These are phyloP conservation scores for Gymnocephalus cernua DNA, from an alignment of 2,113 vertebrate species.

Conservation along the genomic window DNA sequence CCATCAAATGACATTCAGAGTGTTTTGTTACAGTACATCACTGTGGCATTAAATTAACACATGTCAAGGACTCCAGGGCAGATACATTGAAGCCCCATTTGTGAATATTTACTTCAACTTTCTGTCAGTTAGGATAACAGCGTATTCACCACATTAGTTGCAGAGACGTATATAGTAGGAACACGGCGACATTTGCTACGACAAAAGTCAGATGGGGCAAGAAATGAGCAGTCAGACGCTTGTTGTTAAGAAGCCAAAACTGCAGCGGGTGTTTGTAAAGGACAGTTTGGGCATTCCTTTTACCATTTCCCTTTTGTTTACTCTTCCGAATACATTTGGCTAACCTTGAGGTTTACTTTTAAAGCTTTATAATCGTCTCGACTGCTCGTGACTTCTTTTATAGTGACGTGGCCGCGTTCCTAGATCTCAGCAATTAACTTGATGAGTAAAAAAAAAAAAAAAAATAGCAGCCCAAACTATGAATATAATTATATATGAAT, in stretches of 20 bases:
- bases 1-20: background rate
- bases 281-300: background rate
- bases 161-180: background rate
- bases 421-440: constrained; percentile 30
- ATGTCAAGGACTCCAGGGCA: constrained; percentile 12
- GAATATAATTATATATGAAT: no score
- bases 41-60: constrained; percentile 35
- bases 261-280: background rate
- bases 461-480: constrained; percentile 16
- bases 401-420: background rate
- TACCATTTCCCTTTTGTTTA: background rate
- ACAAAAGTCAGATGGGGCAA: background rate
- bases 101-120: background rate
- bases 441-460: constrained; percentile 17
- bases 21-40: constrained; percentile 7
- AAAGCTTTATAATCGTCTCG: background rate
- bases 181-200: background rate
- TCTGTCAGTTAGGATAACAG: background rate
- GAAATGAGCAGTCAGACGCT: background rate
- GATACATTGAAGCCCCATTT: background rate
- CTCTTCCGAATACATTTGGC: background rate
- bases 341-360: background rate
- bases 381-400: background rate
- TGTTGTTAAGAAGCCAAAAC: background rate
- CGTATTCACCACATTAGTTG: background rate